Evolutionary conservation across 2,113 vertebrate genomes (phyloP).

Genomic region (Zosterops pallidus): DNA sequence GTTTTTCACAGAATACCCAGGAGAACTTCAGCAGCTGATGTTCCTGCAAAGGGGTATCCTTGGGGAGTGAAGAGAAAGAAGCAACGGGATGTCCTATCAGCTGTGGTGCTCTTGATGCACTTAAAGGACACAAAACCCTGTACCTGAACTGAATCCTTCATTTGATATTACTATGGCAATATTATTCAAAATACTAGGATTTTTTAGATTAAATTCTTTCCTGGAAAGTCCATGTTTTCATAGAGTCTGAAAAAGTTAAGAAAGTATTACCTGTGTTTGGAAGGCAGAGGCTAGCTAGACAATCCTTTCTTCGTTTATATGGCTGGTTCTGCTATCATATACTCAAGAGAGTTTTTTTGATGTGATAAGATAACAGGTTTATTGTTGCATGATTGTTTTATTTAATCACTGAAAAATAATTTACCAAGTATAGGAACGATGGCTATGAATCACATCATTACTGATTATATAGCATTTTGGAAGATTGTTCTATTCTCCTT

Average conservation of each 20-base stretch:
- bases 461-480: constrained; percentile 15
- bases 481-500: constrained; percentile 6
- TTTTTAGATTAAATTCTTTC: background rate
- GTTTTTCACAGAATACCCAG: background rate
- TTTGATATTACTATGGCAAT: background rate
- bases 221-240: background rate
- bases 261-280: background rate
- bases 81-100: background rate
- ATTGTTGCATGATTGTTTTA: constrained; percentile 15
- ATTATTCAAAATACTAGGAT: background rate
- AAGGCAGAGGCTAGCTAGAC: background rate
- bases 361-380: background rate
- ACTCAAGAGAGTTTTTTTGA: background rate
- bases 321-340: background rate
- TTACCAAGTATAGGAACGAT: background rate
- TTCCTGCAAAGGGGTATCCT: background rate
- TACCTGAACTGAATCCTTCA: background rate
- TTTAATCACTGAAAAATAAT: constrained; percentile 42
- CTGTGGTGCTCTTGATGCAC: background rate
- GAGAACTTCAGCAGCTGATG: background rate
- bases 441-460: background rate
- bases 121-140: background rate
- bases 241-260: background rate
- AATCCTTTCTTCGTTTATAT: background rate
- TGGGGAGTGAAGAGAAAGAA: background rate